Base-by-base conservation (phyloP, 2,888 invertebrate species). In the Drosophila nigricruria region DNA sequence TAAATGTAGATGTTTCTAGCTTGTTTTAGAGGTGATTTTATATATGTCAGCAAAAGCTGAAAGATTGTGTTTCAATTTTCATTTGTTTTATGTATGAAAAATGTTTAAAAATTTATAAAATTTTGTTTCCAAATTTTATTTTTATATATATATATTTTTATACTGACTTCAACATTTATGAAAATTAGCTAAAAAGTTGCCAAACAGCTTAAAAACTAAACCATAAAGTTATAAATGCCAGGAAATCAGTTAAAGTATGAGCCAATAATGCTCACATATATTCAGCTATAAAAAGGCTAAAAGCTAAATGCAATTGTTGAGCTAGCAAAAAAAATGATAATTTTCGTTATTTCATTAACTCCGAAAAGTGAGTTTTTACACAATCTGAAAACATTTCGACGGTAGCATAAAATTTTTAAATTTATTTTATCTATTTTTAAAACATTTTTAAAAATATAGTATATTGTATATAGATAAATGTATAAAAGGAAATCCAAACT, bases 381-480 rank as follows among this genome's bases (percentile, higher is more conserved):
- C 20, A 18, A 49, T 8, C 20, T 20, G 14, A 32, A 32, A 8
- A 6, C 18, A 18, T 49, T 49, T 49, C 12, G 47, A 49, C 8
- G 23, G 23, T 53, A 38, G 36, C 38, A 38, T 23, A 27, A 34
- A 5, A 45, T 36, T 58, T 36, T 20, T 3, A 16, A 20, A 16
- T 36, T 47, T 47, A 20, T 58, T 27, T 30, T 30, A 36, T 20
- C 9, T 20, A 5, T 23, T 68, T 68, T 68, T 16, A 25, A 36
- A 18, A 8, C 16, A 64, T 9, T 47, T 60, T 14, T 18, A 45
- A 34, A 6, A 50, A 23, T 14, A 30, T 12, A n/a, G n/a, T n/a
- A 57, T 27, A 54, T 42, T 76, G 63, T 73, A 76, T 32, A 65
- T 65, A 60, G 60, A 64, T 56, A 49, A 30, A 57, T 75, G 74